Evolutionary conservation across 2,888 invertebrate genomes (phyloP), one percentile per base, ranked within the genome.

Genomic region (Willowsia nigromaculata): DNA sequence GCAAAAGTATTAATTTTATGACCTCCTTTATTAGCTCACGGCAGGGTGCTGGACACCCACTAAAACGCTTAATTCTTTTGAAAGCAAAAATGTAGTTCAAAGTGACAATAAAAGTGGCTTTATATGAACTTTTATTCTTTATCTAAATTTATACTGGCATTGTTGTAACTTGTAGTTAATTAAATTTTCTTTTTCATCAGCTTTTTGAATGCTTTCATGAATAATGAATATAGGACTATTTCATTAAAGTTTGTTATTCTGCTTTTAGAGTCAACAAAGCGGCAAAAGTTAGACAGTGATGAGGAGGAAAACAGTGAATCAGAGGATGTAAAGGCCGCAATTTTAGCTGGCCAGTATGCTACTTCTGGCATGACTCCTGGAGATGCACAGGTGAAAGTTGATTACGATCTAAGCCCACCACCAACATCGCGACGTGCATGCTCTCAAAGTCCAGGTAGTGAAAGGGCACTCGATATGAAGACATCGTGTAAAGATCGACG

Each of bases 211-310:
- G 62, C 68, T 30, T 7, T 37, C 68, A 33, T 2, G 13, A 50
- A 13, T 43, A 1, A 13, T 43, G 18, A n/a, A n/a, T 50, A 50
- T n/a, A 15, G 5, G 18, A n/a, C 18, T 18, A 50, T 43, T 15
- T 18, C 62, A 85, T 90, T 87, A 90, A 84, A 88, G 71, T 74
- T 71, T 82, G 87, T 87, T 89, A 81, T 89, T 80, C 88, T 43
- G 59, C 86, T 92, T 91, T 37, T 87, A 91, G 92, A 91, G 62
- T 91, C 92, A 27, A 91, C 90, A 65, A 91, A 91, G 83, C 91
- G 92, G 71, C 92, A 91, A 89, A 92, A 91, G 89, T 74, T 90
- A 86, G 92, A 92, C 71, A 91, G 90, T 71, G 91, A 92, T 53
- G 91, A 90, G 15, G 92, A 91, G 25, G 89, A 89, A 13, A 68